phyloP scores from a whole-genome alignment of 2,888 invertebrate species.

The Endotricha flammealis region DNA sequence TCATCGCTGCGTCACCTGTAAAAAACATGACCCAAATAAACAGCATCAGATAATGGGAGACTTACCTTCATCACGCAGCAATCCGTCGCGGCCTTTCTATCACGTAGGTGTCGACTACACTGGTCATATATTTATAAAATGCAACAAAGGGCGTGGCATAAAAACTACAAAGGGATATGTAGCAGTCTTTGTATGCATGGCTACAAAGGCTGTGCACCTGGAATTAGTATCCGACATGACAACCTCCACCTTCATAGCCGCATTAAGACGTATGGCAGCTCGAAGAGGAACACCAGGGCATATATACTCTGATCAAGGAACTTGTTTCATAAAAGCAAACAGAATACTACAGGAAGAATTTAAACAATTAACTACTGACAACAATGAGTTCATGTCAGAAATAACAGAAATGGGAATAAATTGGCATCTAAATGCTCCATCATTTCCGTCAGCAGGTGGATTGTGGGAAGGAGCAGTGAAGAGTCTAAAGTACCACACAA shows the following conservation, averaged over 20 bases:
- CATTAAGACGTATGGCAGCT: conserved; percentile 23
- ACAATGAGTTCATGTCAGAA: neutral
- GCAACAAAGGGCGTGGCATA: too few species aligned
- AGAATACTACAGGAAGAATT: conserved; percentile 13
- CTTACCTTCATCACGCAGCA: too few species aligned
- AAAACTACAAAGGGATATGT: too few species aligned
- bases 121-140: too few species aligned
- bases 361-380: neutral
- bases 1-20: too few species aligned
- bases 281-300: conserved; percentile 22
- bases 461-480: conserved; percentile 18
- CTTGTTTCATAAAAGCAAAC: conserved; percentile 24
- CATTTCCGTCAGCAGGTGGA: conserved; percentile 8
- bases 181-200: too few species aligned
- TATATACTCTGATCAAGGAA: conserved; percentile 26
- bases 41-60: too few species aligned
- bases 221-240: conserved; percentile 28
- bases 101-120: too few species aligned
- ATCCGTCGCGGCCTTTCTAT: too few species aligned
- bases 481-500: neutral
- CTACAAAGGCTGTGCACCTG: too few species aligned
- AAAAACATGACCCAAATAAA: conserved; percentile 17
- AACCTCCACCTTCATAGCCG: conserved; percentile 23
- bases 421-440: neutral
- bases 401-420: neutral